A percentile compares a stretch with the other conserved stretches of the same genome.
phyloP scores from a whole-genome alignment of 2,888 invertebrate genomes.

The Meteorus cinctellus region DNA sequence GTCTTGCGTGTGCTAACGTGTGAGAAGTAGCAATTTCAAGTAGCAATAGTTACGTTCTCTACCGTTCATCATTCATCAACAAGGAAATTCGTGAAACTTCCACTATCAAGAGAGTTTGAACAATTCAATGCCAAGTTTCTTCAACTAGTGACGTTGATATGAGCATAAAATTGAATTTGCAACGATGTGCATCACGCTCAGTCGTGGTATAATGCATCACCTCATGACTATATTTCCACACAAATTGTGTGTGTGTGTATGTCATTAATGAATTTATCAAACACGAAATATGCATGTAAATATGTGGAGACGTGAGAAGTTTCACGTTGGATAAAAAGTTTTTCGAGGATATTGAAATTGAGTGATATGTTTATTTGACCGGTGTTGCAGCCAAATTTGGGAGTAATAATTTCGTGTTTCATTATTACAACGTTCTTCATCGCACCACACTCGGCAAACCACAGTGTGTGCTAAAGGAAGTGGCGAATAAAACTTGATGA shows the following conservation, averaged over 20 bases:
- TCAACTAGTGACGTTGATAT: too few relatives aligned
- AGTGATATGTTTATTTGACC: neutral
- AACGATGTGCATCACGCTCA: too few relatives aligned
- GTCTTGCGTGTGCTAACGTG: neutral
- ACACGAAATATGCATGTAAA: neutral
- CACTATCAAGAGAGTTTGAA: too few relatives aligned
- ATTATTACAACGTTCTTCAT: neutral
- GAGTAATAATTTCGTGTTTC: neutral
- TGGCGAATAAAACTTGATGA: constrained; percentile 27
- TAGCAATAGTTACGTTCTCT: neutral
- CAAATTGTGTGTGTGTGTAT: neutral
- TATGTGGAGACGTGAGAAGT: neutral
- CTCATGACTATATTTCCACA: neutral
- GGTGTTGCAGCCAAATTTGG: neutral
- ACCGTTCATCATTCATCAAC: too few relatives aligned
- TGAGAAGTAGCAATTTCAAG: too few relatives aligned
- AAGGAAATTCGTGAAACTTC: too few relatives aligned
- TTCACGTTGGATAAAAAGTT: neutral
- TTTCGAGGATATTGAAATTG: neutral
- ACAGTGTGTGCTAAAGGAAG: neutral
- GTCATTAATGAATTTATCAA: neutral
- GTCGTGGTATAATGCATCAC: neutral
- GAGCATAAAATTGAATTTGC: too few relatives aligned
- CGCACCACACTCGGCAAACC: neutral
- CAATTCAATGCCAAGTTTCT: too few relatives aligned